Base-by-base conservation (phyloP, 2,888 invertebrate genomes). In the Eristalis arbustorum region DNA sequence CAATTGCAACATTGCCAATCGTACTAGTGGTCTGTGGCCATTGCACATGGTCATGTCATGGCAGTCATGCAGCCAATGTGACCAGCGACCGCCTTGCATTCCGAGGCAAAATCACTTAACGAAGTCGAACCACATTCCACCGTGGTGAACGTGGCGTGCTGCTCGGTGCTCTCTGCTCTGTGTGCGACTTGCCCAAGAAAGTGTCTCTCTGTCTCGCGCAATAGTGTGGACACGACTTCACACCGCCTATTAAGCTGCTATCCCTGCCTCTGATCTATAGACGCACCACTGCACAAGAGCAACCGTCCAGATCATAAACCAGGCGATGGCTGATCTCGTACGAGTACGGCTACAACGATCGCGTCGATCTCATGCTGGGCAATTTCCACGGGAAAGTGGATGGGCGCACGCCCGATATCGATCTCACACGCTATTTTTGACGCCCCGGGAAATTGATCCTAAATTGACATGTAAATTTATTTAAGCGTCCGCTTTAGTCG, bases 381-480 rank as follows among this genome's bases (percentile, higher is more conserved):
- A 78, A 78, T 78, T 83, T 83, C 63, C 42, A 69, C 64, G 69
- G 68, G 83, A 83, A 74, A 74, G 73, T 83, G 73, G 78, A 74
- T 69, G 78, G 68, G 59, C 78, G 73, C 78, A 78, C 82, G 85
- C 84, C 82, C 85, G 88, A 83, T 82, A 88, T 83, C 72, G 82
- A 88, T 88, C 87, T 88, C 88, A 88, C 85, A 83, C 82, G 83
- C 77, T 78, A 78, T 85, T 83, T 85, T 77, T 83, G 85, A 85
- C 73, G 79, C 85, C 85, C 77, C 85, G 74, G 85, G 88, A 88
- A 88, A 84, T 88, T 88, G 88, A 88, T 88, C 87, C 83, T 87
- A 88, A 88, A 87, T 88, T 87, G 88, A 88, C 88, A 87, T 84
- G 88, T 84, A 87, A 88, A 87, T 88, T 88, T 87, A 88, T 87